Evolutionary conservation across 2,113 vertebrate species (phyloP), one percentile per base, ranked within the genome.

Genomic region (Mystacornis crossleyi): DNA sequence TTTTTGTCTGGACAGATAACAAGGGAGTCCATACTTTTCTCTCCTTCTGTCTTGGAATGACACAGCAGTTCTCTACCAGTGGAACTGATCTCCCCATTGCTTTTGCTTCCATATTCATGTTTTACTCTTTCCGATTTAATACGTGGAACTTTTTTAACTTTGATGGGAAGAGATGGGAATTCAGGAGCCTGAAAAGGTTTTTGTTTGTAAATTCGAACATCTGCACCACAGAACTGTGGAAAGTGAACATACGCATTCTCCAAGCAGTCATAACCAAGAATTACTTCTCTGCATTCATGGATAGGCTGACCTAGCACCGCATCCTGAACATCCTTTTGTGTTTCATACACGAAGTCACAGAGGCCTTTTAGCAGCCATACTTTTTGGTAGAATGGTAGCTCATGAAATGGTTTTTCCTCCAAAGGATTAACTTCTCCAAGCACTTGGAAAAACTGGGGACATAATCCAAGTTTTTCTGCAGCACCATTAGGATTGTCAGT

Each of bases 241-340:
- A 99, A 99, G 97, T 99, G 99, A 95, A 99, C 99, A 73, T 99
- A 99, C 0, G 99, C 99, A 82, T 99, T 99, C 88, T 99, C 99
- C 88, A 98, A 97, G 82, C 98, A 98, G 95, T 99, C 99, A 33
- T 99, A 99, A 69, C 99, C 99, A 93, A 99, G 98, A 96, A 99
- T 99, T 83, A 99, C 99, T 98, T 99, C 99, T 88, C 99, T 98
- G 96, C 99, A 99, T 96, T 99, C 99, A 45, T 99, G 99, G 78
- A 99, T 99, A 92, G 99, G 99, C 89, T 99, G 99, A 62, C 98
- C 98, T 31, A 99, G 98, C 48, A 99, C 99, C 2, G 99, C 99
- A 93, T 99, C 98, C 97, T 99, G 99, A 70, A 99, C 99, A 90
- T 99, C 98, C 93, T 98, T 99, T 94, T 99, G 99, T 25, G 99